A percentile compares a stretch with the other conserved stretches of the same genome.
Evolutionary conservation across 2,888 invertebrate genomes (phyloP).

Genomic region (Drosophila koepferae): DNA sequence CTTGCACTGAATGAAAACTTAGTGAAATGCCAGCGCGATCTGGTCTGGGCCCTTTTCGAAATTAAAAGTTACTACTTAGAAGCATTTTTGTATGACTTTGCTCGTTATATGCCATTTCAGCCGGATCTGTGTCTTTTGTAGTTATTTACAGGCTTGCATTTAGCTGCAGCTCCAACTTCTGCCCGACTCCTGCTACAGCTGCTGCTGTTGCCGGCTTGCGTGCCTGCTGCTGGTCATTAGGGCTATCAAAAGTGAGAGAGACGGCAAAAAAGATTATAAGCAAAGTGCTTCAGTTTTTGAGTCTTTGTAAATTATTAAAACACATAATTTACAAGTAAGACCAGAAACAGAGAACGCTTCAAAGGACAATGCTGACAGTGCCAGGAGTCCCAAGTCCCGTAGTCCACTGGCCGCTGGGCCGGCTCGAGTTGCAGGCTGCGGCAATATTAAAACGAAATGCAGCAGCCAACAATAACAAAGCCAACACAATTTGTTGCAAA

Average conservation of each 20-base stretch:
- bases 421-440: constrained; percentile 12
- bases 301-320: constrained; percentile 79
- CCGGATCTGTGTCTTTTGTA: constrained; percentile 28
- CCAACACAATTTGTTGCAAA: constrained; percentile 71
- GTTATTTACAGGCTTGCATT: constrained; percentile 30
- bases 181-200: background rate
- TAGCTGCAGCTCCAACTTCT: background rate
- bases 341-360: constrained; percentile 26
- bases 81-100: constrained; percentile 32
- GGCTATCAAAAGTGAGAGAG: constrained; percentile 35
- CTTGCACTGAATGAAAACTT: background rate
- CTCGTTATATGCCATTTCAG: constrained; percentile 33
- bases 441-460: constrained; percentile 68
- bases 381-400: constrained; percentile 16
- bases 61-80: constrained; percentile 35
- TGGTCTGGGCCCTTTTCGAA: background rate
- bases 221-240: constrained; percentile 56
- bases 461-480: constrained; percentile 60
- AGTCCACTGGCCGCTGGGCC: background rate
- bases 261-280: constrained; percentile 65
- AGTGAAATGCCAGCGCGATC: constrained; percentile 5
- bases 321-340: constrained; percentile 71
- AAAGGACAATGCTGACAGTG: constrained; percentile 52
- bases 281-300: constrained; percentile 71
- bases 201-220: background rate